phyloP scores from a whole-genome alignment of 2,797 vertebrate genomes.

The Brachyrhaphis roseni region DNA sequence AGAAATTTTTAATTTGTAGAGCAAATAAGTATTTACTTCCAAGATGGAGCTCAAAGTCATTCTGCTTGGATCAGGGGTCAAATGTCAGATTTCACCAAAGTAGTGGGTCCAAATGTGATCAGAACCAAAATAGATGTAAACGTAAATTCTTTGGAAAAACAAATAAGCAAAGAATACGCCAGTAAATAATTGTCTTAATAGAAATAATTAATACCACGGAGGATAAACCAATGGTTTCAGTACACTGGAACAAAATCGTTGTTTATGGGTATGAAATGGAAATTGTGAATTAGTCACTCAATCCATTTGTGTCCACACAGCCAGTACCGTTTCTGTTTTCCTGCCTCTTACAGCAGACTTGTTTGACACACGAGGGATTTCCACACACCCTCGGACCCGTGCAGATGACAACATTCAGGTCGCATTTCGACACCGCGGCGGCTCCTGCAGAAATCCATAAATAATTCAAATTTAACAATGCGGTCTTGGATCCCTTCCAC shows the following conservation, averaged over 20 bases:
- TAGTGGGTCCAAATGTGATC: not conserved
- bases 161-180: not conserved
- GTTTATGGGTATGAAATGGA: not conserved
- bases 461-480: not conserved
- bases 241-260: not conserved
- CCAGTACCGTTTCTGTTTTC: not conserved
- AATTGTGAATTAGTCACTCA: not conserved
- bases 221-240: not conserved
- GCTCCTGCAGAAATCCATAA: not conserved
- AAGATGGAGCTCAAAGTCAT: not conserved
- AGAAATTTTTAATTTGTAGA: not conserved
- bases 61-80: not conserved
- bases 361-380: not conserved
- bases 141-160: not conserved
- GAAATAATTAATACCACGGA: not conserved
- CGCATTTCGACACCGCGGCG: not conserved
- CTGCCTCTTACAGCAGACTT: not conserved
- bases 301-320: not conserved
- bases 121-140: not conserved
- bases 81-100: not conserved
- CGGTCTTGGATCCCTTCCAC: not conserved
- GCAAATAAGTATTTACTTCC: not conserved
- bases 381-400: not conserved
- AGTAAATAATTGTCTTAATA: not conserved
- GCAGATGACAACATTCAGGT: not conserved